Evolutionary conservation across 1,140 invertebrate genomes (phyloP).

Genomic region (Aphidius ervi): DNA sequence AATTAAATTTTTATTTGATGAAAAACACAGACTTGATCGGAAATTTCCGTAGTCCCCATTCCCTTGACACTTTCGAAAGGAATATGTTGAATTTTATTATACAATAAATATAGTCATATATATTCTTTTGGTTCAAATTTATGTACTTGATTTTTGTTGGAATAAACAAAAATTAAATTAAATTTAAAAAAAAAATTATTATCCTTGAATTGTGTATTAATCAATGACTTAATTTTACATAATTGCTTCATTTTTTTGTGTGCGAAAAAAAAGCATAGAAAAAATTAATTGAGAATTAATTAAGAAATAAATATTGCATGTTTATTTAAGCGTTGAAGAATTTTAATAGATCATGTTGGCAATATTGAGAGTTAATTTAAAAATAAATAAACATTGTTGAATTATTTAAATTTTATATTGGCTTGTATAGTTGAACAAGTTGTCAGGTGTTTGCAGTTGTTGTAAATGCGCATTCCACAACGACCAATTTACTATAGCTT

Average conservation of each 20-base stretch:
- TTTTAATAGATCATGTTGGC: no score
- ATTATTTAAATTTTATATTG: not conserved
- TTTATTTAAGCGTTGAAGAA: no score
- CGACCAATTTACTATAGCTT: conserved; percentile 42
- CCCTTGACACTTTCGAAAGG: conserved; percentile 18
- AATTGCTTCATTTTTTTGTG: no score
- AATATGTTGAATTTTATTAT: not conserved
- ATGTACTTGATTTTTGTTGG: not conserved
- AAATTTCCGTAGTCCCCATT: conserved; percentile 7
- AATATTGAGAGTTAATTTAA: not conserved
- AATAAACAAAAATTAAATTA: no score
- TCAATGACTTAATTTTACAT: no score
- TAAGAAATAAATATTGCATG: no score
- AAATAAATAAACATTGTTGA: not conserved
- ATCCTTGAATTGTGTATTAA: no score
- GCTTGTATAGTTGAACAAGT: conserved; percentile 2
- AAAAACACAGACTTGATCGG: not conserved
- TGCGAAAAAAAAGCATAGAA: no score
- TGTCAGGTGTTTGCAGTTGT: conserved; percentile 42
- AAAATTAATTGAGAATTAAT: no score
- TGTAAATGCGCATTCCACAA: conserved; percentile 40
- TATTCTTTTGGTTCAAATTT: no score
- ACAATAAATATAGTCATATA: no score
- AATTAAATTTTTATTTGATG: not conserved
- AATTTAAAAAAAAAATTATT: no score